Evolutionary conservation across 2,113 vertebrate genomes (phyloP), one percentile per base, ranked within the genome.

Genomic region (Gila orcuttii): DNA sequence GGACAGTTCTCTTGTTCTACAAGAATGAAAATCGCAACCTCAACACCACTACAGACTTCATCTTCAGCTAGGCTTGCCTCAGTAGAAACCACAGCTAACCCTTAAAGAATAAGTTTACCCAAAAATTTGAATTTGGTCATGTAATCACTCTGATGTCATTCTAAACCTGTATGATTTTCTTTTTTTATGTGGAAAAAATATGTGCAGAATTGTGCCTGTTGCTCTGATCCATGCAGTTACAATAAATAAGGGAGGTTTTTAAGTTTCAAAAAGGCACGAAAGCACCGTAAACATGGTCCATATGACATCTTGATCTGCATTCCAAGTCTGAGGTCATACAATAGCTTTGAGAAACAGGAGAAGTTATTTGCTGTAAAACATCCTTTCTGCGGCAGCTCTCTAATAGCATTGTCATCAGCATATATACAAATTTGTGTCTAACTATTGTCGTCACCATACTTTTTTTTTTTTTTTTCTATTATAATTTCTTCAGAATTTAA

Each of bases 1-100:
- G 85, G 79, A 82, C 31, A 11, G 52, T 52, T 39, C 57, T 64
- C 31, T 66, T 55, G 73, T 76, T 47, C 36, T 57, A 31, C 52
- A 52, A 15, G 23, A 64, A 55, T 66, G 25, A 17, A 28, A 68
- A 66, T 59, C 59, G 57, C 47, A 80, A 52, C 17, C 33, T 75
- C 28, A 31, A 6, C 79, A 31, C 28, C n/a, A 66, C 6, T 73
- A 21, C 39, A 21, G 9, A 47, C 60, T 28, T 25, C n/a, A 52
- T 76, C 25, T 76, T 9, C 13, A 52, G 13, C 45, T 15, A 75
- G 25, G 23, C 21, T 71, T 71, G 10, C 21, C 36, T 79, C 10
- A 21, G 52, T 60, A 21, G 77, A 21, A n/a, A 39, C 31, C 21
- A 59, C 33, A 42, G 55, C 76, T 79, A 59, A 36, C 77, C 23